Evolutionary conservation across 2,888 invertebrate genomes (phyloP).

Genomic region (Anagyrus pseudococci): DNA sequence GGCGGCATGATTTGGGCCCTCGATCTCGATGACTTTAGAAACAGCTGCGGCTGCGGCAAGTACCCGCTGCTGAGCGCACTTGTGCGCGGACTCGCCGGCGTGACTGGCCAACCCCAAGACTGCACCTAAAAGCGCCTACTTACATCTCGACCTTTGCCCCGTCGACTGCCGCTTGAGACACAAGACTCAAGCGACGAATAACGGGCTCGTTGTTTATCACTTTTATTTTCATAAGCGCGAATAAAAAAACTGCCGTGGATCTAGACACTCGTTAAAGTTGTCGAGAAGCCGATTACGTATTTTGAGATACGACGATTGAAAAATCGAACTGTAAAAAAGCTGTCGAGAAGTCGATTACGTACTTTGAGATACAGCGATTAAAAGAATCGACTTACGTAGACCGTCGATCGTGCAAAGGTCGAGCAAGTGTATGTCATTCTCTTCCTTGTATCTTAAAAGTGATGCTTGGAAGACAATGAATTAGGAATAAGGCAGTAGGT

Average conservation of each 20-base stretch:
- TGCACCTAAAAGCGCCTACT: conserved; percentile 23
- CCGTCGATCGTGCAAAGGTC: conserved; percentile 9
- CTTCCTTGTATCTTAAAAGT: conserved; percentile 14
- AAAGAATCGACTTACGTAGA: neutral
- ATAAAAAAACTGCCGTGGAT: too few species aligned
- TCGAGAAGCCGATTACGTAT: too few species aligned
- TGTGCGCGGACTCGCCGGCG: conserved; percentile 65
- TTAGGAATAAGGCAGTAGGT: too few species aligned
- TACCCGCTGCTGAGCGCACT: conserved; percentile 74
- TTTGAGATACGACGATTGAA: too few species aligned
- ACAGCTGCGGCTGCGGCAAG: conserved; percentile 74
- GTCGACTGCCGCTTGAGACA: neutral
- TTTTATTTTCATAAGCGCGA: too few species aligned
- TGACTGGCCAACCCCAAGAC: conserved; percentile 16
- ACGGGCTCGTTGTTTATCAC: too few species aligned
- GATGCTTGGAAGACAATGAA: conserved; percentile 26
- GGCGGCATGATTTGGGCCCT: conserved; percentile 90
- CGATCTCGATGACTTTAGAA: conserved; percentile 82
- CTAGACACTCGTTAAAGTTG: too few species aligned
- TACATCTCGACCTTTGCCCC: neutral
- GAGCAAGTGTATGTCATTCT: conserved; percentile 6
- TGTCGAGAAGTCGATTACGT: too few species aligned
- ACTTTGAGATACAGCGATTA: too few species aligned
- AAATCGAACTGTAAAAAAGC: too few species aligned
- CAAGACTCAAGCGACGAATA: too few species aligned